Conservation (phyloP, 1,140 invertebrate genomes). For the Acromyrmex heyeri region DNA sequence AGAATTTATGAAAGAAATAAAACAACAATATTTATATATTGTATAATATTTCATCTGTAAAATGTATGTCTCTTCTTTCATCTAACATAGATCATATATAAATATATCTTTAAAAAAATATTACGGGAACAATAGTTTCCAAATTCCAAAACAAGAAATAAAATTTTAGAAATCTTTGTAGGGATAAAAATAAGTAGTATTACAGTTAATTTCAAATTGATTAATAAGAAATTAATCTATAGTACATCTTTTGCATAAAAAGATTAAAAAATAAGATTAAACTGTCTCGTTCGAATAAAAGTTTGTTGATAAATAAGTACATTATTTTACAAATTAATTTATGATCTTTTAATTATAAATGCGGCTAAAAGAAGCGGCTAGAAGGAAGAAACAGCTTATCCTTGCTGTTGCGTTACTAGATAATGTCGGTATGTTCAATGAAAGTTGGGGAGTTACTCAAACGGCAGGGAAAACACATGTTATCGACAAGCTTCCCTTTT, state of each 20-base stretch:
- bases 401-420: background rate
- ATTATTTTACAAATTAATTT: slow-evolving; percentile 71
- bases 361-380: slow-evolving; percentile 19
- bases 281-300: background rate
- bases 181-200: background rate
- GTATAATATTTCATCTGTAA: background rate
- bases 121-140: background rate
- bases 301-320: slow-evolving; percentile 1
- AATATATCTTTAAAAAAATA: background rate
- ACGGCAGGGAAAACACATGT: slow-evolving; percentile 73
- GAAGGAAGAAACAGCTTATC: background rate
- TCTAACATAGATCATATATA: background rate
- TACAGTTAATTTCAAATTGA: background rate
- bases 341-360: slow-evolving; percentile 73
- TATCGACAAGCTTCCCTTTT: slow-evolving; percentile 71
- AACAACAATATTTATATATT: background rate
- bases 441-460: slow-evolving; percentile 44
- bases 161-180: background rate
- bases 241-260: background rate
- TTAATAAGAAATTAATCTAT: background rate
- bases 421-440: slow-evolving; percentile 27
- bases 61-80: background rate
- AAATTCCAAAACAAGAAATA: background rate
- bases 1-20: slow-evolving; percentile 4
- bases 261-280: background rate